A percentile compares a stretch with the other conserved stretches of the same genome.
Conservation (phyloP, 2,797 vertebrate species). For the Sebastes melanostomus region DNA sequence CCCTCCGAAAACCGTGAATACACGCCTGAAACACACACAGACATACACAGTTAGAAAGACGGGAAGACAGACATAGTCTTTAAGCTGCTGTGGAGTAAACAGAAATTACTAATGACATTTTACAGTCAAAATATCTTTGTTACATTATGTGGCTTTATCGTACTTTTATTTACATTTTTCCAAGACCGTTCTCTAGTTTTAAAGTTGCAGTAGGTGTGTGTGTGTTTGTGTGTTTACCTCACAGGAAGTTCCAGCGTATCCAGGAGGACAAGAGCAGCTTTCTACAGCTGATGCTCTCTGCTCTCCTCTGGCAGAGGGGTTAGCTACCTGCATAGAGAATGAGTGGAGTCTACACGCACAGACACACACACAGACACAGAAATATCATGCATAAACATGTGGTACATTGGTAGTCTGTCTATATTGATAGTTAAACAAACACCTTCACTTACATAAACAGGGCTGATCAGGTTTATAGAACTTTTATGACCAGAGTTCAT, state of each 20-base stretch:
- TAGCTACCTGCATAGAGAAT: slow-evolving; percentile 71
- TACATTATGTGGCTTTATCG: background rate
- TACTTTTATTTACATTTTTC: background rate
- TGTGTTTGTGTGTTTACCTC: slow-evolving; percentile 82
- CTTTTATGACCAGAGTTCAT: background rate
- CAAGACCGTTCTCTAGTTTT: background rate
- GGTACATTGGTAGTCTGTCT: background rate
- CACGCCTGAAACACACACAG: slow-evolving; percentile 83
- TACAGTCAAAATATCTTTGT: background rate
- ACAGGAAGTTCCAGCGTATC: slow-evolving; percentile 92
- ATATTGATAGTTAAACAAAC: background rate
- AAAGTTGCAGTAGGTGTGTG: background rate
- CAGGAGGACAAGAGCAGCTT: slow-evolving; percentile 89
- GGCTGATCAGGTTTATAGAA: slow-evolving; percentile 1
- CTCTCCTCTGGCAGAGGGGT: slow-evolving; percentile 63
- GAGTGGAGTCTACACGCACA: slow-evolving; percentile 63
- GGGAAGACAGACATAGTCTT: background rate
- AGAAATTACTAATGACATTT: background rate
- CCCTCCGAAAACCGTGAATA: slow-evolving; percentile 83
- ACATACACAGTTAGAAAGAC: slow-evolving; percentile 10
- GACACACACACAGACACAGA: background rate
- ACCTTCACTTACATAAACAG: background rate
- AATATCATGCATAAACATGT: background rate
- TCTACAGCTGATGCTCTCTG: slow-evolving; percentile 86
- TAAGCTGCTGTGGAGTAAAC: background rate